phyloP scores from a whole-genome alignment of 2,113 vertebrate genomes.

The Phaethornis superciliosus region DNA sequence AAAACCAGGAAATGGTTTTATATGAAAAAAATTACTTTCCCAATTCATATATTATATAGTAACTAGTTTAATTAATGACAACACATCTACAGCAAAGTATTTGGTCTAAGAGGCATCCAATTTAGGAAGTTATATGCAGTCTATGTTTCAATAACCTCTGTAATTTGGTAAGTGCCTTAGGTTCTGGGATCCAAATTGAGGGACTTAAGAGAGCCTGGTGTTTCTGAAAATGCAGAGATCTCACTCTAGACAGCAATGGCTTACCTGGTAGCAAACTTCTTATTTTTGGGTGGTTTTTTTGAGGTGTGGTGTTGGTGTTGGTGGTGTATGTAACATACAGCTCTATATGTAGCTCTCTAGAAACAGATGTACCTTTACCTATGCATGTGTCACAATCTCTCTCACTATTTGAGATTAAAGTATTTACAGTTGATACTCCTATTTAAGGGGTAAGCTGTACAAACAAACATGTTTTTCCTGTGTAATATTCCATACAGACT shows the following conservation, averaged over 20 bases:
- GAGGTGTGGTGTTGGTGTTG: not conserved
- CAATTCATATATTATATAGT: not conserved
- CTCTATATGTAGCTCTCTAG: not conserved
- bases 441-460: conserved; percentile 14
- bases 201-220: not conserved
- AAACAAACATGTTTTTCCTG: conserved; percentile 17
- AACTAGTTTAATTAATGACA: not conserved
- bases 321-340: not conserved
- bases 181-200: not conserved
- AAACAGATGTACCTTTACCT: not conserved
- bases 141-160: not conserved
- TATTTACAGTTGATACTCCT: not conserved
- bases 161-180: not conserved
- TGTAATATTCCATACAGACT: not conserved
- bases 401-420: not conserved
- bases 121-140: not conserved
- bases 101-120: not conserved
- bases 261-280: not conserved
- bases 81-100: not conserved
- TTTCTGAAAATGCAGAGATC: not conserved
- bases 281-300: rapidly evolving
- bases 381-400: not conserved
- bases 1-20: conserved; percentile 14
- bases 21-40: conserved; percentile 31
- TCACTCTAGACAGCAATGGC: not conserved